Evolutionary conservation across 2,797 vertebrate genomes (phyloP).

Genomic region (Ambastaia sidthimunki): DNA sequence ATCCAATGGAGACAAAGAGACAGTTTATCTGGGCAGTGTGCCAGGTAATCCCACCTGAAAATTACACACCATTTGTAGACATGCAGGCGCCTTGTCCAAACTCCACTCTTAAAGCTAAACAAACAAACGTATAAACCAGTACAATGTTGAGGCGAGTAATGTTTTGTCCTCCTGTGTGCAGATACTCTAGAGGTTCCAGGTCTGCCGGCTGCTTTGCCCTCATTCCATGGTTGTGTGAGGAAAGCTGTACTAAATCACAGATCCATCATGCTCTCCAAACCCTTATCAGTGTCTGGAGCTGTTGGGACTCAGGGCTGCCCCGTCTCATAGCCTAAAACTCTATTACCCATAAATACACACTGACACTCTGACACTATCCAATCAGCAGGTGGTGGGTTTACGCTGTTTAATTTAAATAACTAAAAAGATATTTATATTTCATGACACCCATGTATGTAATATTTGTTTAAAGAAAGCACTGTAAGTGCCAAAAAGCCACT

Average conservation of each 20-base stretch:
- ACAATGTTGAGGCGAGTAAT: too few species aligned
- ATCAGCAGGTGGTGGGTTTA: slow-evolving; percentile 73
- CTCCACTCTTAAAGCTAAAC: too few species aligned
- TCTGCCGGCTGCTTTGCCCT: slow-evolving; percentile 25
- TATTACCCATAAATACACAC: slow-evolving; percentile 51
- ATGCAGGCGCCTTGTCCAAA: too few species aligned
- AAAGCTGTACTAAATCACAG: slow-evolving; percentile 75
- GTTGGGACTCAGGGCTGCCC: slow-evolving; percentile 87
- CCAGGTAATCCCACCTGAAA: slow-evolving; percentile 72
- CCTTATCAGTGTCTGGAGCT: slow-evolving; percentile 71
- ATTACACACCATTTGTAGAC: too few species aligned
- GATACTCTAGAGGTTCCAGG: slow-evolving; percentile 58
- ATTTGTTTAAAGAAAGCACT: slow-evolving; percentile 26
- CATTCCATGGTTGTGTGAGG: slow-evolving; percentile 86
- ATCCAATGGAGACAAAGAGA: slow-evolving; percentile 55
- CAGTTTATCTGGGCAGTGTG: slow-evolving; percentile 80
- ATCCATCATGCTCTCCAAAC: slow-evolving; percentile 64
- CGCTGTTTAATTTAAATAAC: slow-evolving; percentile 74
- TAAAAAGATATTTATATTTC: slow-evolving; percentile 74
- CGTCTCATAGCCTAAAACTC: slow-evolving; percentile 60
- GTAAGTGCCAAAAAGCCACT: slow-evolving; percentile 8
- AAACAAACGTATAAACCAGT: too few species aligned
- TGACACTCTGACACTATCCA: slow-evolving; percentile 45
- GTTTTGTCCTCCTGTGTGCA: slow-evolving; percentile 46
- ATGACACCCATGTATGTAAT: slow-evolving; percentile 14